Conservation (phyloP, 2,113 vertebrate species). For the Podocnemis expansa region DNA sequence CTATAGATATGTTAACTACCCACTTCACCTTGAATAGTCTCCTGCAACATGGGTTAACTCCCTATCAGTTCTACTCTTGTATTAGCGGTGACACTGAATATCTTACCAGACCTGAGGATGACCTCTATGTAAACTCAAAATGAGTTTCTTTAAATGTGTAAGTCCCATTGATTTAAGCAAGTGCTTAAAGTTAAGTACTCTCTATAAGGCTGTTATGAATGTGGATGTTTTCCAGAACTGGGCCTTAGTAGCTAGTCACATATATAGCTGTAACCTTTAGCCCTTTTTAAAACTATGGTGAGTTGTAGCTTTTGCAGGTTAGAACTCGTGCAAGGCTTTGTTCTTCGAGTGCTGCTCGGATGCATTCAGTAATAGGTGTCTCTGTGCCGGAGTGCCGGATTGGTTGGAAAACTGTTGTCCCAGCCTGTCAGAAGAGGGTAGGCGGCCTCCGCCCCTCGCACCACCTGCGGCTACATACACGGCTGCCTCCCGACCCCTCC, state of each 20-base stretch:
- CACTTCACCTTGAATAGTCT: neutral
- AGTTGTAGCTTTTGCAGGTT: neutral
- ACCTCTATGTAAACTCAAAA: neutral
- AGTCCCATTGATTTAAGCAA: neutral
- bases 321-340: neutral
- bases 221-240: neutral
- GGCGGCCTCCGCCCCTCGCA: too few species aligned
- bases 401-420: too few species aligned
- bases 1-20: neutral
- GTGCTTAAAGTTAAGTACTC: constrained; percentile 26
- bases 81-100: neutral
- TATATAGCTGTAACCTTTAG: constrained; percentile 40
- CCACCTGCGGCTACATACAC: too few species aligned
- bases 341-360: too few species aligned
- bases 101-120: neutral
- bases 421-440: too few species aligned
- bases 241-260: neutral
- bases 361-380: too few species aligned
- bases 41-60: neutral
- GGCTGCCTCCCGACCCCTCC: too few species aligned
- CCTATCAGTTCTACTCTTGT: neutral
- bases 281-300: neutral
- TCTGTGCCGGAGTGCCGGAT: too few species aligned
- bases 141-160: constrained; percentile 20
- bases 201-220: constrained; percentile 16